These are phyloP conservation scores for Ramphastos sulfuratus DNA, from an alignment of 2,113 vertebrate species.

Conservation along the genomic window DNA sequence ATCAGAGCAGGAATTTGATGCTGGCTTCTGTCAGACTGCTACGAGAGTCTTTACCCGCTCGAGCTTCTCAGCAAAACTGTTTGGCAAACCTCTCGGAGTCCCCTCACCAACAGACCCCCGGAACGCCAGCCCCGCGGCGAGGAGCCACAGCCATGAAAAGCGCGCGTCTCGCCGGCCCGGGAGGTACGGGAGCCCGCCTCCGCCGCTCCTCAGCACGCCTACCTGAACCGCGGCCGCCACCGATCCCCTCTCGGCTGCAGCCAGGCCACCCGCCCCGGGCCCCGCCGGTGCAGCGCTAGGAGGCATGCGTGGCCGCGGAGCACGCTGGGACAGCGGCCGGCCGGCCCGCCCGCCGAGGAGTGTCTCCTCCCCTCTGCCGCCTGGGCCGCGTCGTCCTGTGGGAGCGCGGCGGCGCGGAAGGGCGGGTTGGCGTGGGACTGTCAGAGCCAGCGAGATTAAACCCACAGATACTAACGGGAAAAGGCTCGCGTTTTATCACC, in stretches of 20 bases:
- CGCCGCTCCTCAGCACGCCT: not conserved
- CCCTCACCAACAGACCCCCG: not conserved
- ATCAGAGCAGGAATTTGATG: too few relatives aligned
- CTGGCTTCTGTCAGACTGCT: not conserved
- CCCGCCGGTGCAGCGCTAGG: fast-evolving
- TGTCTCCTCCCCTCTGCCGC: fast-evolving
- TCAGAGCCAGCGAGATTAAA: too few relatives aligned
- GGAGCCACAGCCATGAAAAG: not conserved
- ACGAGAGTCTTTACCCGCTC: too few relatives aligned
- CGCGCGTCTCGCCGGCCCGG: not conserved
- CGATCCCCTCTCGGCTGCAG: not conserved
- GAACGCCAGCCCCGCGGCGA: not conserved
- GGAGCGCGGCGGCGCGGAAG: too few relatives aligned
- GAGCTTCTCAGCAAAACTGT: not conserved
- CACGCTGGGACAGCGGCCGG: not conserved
- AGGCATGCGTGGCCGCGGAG: slow-evolving; percentile 6
- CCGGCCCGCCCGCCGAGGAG: not conserved
- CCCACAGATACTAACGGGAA: too few relatives aligned
- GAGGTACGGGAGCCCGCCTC: not conserved
- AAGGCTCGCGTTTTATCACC: not conserved
- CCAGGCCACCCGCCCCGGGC: fast-evolving
- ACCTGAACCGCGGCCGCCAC: not conserved
- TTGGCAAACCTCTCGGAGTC: too few relatives aligned
- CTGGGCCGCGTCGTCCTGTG: fast-evolving
- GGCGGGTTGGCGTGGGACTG: too few relatives aligned